A percentile compares a stretch with the other conserved stretches of the same genome.
These are phyloP conservation scores for Chlorodrepanis virens DNA, from an alignment of 2,113 vertebrate species.

Conservation along the genomic window DNA sequence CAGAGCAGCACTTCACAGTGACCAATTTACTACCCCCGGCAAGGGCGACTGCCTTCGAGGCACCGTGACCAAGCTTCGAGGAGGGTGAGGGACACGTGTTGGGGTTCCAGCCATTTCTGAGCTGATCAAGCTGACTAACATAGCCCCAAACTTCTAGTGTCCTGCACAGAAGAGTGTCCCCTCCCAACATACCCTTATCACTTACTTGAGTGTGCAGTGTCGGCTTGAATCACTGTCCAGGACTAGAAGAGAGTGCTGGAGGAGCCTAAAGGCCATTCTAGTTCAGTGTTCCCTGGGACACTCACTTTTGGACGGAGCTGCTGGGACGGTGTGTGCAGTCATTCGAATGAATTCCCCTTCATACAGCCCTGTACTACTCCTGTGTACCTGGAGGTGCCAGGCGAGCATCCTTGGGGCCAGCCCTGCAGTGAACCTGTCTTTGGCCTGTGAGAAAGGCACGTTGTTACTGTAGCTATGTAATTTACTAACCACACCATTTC, in stretches of 20 bases:
- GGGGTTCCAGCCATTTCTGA: background rate
- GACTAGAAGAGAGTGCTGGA: accelerated
- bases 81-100: accelerated
- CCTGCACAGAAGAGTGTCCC: background rate
- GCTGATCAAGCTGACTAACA: background rate
- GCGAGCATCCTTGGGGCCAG: background rate
- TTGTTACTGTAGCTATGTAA: background rate
- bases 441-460: background rate
- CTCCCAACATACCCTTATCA: background rate
- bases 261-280: background rate
- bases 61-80: background rate
- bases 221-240: background rate
- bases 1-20: background rate
- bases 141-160: background rate
- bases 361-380: accelerated
- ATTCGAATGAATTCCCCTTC: accelerated
- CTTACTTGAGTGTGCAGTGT: background rate
- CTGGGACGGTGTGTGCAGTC: background rate
- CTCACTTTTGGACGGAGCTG: background rate
- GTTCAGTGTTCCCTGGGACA: background rate
- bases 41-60: background rate
- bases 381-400: background rate
- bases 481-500: background rate
- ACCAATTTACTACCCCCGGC: background rate
- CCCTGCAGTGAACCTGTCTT: background rate